Percentiles rank a stretch among this genome's conserved stretches.
These are phyloP conservation scores for Trialeurodes vaporariorum DNA, from an alignment of 1,140 invertebrate genomes.

Conservation along the genomic window DNA sequence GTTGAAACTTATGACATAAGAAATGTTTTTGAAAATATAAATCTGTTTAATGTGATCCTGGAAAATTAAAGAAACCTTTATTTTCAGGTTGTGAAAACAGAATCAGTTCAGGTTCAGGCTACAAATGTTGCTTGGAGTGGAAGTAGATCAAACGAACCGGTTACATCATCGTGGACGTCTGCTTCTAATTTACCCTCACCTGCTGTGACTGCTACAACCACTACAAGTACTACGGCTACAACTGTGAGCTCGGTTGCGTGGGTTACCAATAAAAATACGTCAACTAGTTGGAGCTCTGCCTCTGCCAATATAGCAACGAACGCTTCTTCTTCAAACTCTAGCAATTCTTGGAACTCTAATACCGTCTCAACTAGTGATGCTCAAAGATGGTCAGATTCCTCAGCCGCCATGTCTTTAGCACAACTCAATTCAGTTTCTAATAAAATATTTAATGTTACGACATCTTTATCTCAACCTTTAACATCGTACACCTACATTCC, in stretches of 20 bases:
- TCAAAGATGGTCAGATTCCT: background rate
- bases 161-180: background rate
- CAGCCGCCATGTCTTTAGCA: background rate
- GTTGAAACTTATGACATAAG: no score
- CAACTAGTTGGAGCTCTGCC: constrained; percentile 1
- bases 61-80: background rate
- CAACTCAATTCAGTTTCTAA: background rate
- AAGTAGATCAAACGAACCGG: background rate
- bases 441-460: background rate
- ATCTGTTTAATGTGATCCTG: background rate
- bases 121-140: background rate
- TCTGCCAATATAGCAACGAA: background rate
- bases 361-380: background rate
- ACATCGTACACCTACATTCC: background rate
- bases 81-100: background rate
- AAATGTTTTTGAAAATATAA: no score
- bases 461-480: background rate
- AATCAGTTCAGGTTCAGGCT: background rate
- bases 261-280: background rate
- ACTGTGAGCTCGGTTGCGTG: background rate
- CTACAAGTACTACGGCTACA: background rate
- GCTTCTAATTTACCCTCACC: background rate
- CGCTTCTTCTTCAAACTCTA: background rate
- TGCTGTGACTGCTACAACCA: background rate
- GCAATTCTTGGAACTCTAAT: background rate